Percentiles rank a stretch among this genome's conserved stretches.
Evolutionary conservation across 2,113 vertebrate species (phyloP).

Genomic region (Malaclemys terrapin): DNA sequence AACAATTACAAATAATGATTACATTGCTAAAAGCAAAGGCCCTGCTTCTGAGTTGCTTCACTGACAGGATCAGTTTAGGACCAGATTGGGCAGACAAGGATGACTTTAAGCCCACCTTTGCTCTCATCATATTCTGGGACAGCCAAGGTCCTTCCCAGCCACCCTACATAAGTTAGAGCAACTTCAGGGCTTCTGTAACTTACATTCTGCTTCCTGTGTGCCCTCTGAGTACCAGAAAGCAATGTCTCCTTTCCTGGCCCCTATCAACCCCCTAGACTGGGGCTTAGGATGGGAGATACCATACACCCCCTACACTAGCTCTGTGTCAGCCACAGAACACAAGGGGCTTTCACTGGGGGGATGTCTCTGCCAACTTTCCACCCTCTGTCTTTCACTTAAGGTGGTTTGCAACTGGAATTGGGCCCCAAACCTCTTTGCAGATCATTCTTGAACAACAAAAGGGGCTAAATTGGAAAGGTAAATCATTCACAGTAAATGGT

Average conservation of each 20-base stretch:
- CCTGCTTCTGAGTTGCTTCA: neutral
- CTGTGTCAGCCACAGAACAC: neutral
- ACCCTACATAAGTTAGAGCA: neutral
- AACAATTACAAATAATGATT: neutral
- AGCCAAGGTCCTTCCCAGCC: neutral
- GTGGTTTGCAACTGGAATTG: neutral
- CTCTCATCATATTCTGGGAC: neutral
- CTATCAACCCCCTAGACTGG: neutral
- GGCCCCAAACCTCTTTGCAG: neutral
- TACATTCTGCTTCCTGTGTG: neutral
- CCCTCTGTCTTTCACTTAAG: neutral
- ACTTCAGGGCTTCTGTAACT: neutral
- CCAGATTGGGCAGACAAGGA: neutral
- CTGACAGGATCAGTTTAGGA: neutral
- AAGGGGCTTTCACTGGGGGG: neutral
- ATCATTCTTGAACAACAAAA: neutral
- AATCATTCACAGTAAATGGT: neutral
- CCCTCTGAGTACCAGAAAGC: neutral
- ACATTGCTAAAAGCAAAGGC: neutral
- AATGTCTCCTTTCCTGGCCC: neutral
- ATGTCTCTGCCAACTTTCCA: neutral
- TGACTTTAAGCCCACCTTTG: neutral
- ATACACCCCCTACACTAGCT: neutral
- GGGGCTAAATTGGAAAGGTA: neutral
- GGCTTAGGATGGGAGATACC: neutral